Base-by-base conservation (phyloP, 2,113 vertebrate species). In the Ranitomeya variabilis region DNA sequence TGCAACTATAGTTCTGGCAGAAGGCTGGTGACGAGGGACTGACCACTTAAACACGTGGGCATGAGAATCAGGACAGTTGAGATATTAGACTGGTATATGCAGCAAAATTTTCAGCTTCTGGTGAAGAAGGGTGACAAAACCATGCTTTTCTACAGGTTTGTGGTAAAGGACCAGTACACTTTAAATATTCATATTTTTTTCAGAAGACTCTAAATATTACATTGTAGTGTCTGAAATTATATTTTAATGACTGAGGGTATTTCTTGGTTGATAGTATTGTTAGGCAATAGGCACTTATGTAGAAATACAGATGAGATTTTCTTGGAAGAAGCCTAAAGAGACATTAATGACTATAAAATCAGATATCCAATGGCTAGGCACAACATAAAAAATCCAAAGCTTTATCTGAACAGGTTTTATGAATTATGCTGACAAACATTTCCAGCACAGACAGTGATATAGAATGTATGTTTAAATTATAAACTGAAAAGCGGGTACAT, bases 331-430 rank as follows among this genome's bases (percentile, higher is more conserved):
- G 13, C 15, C 14, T 79, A 11, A 31, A 77, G 74, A 62, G 7
- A 64, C 23, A 6, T 51, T 80, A 31, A 80, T 60, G 13, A 52
- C 59, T n/a, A n/a, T 57, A 21, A 26, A 12, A 69, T 57, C 15
- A 85, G 55, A 76, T 37, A 74, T n/a, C 10, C 67, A 85, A 45
- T 19, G 54, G 54, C 66, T 59, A 76, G 71, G 31, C 69, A 86
- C 84, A 69, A 60, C n/a, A 79, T 62, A 67, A 57, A n/a, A 26
- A 14, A 66, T 59, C 54, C 26, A 59, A 79, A 88, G n/a, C 21
- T 84, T 23, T 67, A 57, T 57, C 71, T 37, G 73, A 89, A 26
- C n/a, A 66, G 51, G 23, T 62, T 80, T 74, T 88, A 84, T 89
- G 74, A 26, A 37, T 79, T 69, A 85, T 66, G 18, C 73, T 69